Evolutionary conservation across 2,113 vertebrate genomes (phyloP).

Genomic region (Tamias sibiricus): DNA sequence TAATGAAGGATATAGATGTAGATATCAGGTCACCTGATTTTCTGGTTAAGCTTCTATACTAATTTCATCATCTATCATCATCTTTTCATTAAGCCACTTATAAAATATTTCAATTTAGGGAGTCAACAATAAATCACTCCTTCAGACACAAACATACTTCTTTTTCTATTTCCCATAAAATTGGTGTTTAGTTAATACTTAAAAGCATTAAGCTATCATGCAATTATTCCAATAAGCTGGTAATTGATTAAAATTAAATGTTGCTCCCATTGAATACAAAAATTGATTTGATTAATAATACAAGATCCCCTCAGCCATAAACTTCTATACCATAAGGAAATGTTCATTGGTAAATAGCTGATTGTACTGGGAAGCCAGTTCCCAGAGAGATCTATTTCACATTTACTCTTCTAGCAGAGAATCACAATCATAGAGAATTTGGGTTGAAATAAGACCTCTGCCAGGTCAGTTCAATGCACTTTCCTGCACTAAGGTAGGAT

Average conservation of each 20-base stretch:
- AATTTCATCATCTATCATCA: conserved; percentile 81
- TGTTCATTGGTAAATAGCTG: conserved; percentile 28
- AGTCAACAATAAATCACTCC: conserved; percentile 71
- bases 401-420: conserved; percentile 8
- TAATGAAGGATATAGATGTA: conserved; percentile 72
- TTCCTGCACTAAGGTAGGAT: background rate
- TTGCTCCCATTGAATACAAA: background rate
- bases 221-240: background rate
- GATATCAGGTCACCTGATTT: conserved; percentile 76
- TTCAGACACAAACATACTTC: background rate
- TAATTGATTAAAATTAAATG: conserved; percentile 55
- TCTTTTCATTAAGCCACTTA: conserved; percentile 77
- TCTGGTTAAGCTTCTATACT: conserved; percentile 73
- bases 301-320: background rate
- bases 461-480: background rate
- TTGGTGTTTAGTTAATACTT: conserved; percentile 57
- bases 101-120: conserved; percentile 72
- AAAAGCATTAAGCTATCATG: conserved; percentile 24
- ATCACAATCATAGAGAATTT: conserved; percentile 49
- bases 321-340: conserved; percentile 40
- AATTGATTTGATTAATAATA: background rate
- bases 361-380: conserved; percentile 19
- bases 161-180: conserved; percentile 45
- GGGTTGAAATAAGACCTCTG: conserved; percentile 65
- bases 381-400: conserved; percentile 72